Evolutionary conservation across 2,113 vertebrate species (phyloP).

Genomic region (Nerophis lumbriciformis): DNA sequence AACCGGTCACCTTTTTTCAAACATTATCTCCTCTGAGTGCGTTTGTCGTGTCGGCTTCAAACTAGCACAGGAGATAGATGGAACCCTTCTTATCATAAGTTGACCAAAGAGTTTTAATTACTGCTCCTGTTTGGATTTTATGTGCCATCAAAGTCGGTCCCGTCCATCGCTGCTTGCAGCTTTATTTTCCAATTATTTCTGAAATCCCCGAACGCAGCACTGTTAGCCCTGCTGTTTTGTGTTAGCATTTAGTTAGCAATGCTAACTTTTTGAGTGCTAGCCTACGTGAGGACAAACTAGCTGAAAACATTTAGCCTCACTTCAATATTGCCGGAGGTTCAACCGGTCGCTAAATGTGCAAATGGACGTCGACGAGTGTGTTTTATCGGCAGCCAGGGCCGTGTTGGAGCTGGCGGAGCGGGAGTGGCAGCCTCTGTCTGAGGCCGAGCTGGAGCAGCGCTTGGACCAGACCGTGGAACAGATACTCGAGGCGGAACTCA

Average conservation of each 20-base stretch:
- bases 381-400: slow-evolving; percentile 55
- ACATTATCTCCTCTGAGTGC: no score
- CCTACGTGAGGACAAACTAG: no score
- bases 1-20: no score
- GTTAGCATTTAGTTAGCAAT: neutral
- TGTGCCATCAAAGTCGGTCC: no score
- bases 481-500: slow-evolving; percentile 62
- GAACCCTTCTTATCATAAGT: no score
- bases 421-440: slow-evolving; percentile 69
- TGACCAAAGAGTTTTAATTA: no score
- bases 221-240: neutral
- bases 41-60: no score
- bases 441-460: slow-evolving; percentile 65
- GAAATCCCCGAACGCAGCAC: neutral
- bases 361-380: slow-evolving; percentile 32
- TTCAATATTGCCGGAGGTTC: neutral
- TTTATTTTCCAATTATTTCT: neutral
- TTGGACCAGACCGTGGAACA: slow-evolving; percentile 70
- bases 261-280: neutral
- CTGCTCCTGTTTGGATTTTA: no score
- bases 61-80: no score
- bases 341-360: neutral
- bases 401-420: slow-evolving; percentile 67
- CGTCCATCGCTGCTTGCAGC: no score
- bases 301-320: neutral